Evolutionary conservation across 2,888 invertebrate species (phyloP), one percentile per base, ranked within the genome.

Genomic region (Drosophila engyochracea): DNA sequence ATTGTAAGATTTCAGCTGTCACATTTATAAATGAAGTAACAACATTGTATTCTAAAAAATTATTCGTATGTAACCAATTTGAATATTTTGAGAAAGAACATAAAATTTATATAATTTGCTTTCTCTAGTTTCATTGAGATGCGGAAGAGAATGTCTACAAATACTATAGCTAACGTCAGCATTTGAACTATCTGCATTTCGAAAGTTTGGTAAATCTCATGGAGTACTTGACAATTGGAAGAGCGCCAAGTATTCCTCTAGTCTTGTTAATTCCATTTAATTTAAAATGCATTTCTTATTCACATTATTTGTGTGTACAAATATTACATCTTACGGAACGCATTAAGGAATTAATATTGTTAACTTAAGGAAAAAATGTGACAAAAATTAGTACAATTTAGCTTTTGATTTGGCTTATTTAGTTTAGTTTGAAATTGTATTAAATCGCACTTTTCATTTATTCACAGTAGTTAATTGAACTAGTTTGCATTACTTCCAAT

Each of bases 131-230:
- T n/a, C n/a, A n/a, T n/a, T n/a, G n/a, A n/a, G n/a, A n/a, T n/a
- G n/a, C n/a, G n/a, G n/a, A n/a, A n/a, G n/a, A n/a, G n/a, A n/a
- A n/a, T n/a, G n/a, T n/a, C n/a, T n/a, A n/a, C n/a, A n/a, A n/a
- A n/a, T n/a, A n/a, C n/a, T n/a, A n/a, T n/a, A n/a, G n/a, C n/a
- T n/a, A n/a, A n/a, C n/a, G n/a, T n/a, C n/a, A 53, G 57, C 76
- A 70, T 83, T 83, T 73, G 64, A 73, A 84, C 78, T 84, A 81
- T 78, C 76, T 70, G 71, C 68, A 83, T 73, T 81, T 81, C 51
- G 47, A 53, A 62, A 53, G 28, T 41, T 47, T 49, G 39, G 47
- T 35, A 25, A 33, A 49, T 22, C 28, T 6, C 25, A 25, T 35
- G 31, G 39, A 55, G 54, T 54, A 22, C 28, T 53, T 25, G 58